Conservation (phyloP, 2,888 invertebrate genomes). For the Epirrhoe tristata region DNA sequence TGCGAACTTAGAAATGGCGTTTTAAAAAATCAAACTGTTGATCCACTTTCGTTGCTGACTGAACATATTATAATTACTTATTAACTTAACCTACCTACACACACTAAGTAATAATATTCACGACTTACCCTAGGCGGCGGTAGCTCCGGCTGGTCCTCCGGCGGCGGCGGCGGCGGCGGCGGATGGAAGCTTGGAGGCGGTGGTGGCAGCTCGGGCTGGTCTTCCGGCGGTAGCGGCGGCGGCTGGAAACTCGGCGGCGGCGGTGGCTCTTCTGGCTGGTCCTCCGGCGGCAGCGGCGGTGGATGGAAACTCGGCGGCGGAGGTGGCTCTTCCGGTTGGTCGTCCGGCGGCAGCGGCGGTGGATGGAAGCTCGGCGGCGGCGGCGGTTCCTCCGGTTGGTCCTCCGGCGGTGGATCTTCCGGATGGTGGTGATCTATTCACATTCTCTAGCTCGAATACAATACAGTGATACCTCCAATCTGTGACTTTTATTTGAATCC, state of each 20-base stretch:
- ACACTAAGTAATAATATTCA: too few species aligned
- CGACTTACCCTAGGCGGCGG: too few species aligned
- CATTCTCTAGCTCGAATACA: conserved; percentile 57
- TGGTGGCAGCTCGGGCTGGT: conserved; percentile 51
- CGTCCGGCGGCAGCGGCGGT: conserved; percentile 47
- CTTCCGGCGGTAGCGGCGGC: conserved; percentile 48
- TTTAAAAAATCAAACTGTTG: too few species aligned
- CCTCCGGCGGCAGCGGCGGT: conserved; percentile 39
- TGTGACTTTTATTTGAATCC: conserved; percentile 15
- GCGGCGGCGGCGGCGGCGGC: too few species aligned
- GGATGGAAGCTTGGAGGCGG: conserved; percentile 1
- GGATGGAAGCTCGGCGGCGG: conserved; percentile 38
- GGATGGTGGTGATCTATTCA: conserved; percentile 71
- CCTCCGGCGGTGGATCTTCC: conserved; percentile 52
- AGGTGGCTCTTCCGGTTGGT: conserved; percentile 41
- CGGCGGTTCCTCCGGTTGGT: conserved; percentile 45
- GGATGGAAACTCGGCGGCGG: conserved; percentile 57
- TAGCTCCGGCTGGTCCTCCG: too few species aligned
- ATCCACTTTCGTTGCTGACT: too few species aligned
- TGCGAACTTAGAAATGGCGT: too few species aligned
- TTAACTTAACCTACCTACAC: too few species aligned
- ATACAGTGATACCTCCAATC: conserved; percentile 67
- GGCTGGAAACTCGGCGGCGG: conserved; percentile 61
- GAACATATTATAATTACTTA: too few species aligned
- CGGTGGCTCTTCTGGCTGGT: conserved; percentile 44